These are phyloP conservation scores for Herpailurus yagouaroundi DNA, from an alignment of 2,113 vertebrate species.

Conservation along the genomic window DNA sequence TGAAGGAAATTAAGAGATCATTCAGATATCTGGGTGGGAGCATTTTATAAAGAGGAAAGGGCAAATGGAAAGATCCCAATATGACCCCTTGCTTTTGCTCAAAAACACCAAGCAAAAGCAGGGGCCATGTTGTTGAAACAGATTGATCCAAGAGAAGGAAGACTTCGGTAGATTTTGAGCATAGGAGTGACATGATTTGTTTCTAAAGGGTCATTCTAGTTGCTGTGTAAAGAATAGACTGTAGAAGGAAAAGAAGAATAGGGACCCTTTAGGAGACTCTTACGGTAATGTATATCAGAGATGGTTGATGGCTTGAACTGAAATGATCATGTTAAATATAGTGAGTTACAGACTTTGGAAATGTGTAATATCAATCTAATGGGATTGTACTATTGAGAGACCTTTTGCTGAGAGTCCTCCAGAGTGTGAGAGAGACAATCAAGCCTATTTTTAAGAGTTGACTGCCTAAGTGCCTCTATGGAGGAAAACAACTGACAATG, in stretches of 20 bases:
- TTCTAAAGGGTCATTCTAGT: not conserved
- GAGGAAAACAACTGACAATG: not conserved
- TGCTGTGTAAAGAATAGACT: not conserved
- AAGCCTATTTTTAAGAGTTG: not conserved
- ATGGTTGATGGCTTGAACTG: not conserved
- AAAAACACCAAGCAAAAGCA: not conserved
- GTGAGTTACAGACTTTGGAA: not conserved
- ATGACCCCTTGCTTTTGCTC: not conserved
- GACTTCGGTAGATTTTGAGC: not conserved
- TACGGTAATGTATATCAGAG: not conserved
- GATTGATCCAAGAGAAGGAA: not conserved
- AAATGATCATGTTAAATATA: slow-evolving; percentile 9
- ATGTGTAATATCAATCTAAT: not conserved
- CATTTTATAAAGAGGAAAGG: slow-evolving; percentile 20
- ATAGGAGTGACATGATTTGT: not conserved
- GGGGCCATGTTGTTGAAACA: not conserved
- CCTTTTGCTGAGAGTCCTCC: not conserved
- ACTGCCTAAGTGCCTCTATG: not conserved
- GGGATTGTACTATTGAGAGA: not conserved
- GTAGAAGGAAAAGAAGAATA: not conserved
- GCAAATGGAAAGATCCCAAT: not conserved
- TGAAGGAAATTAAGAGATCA: not conserved
- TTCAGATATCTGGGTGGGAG: not conserved
- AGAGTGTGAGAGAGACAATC: not conserved
- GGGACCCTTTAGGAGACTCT: not conserved